These are phyloP conservation scores for Dorcus hopei DNA, from an alignment of 2,888 invertebrate genomes.

Conservation along the genomic window DNA sequence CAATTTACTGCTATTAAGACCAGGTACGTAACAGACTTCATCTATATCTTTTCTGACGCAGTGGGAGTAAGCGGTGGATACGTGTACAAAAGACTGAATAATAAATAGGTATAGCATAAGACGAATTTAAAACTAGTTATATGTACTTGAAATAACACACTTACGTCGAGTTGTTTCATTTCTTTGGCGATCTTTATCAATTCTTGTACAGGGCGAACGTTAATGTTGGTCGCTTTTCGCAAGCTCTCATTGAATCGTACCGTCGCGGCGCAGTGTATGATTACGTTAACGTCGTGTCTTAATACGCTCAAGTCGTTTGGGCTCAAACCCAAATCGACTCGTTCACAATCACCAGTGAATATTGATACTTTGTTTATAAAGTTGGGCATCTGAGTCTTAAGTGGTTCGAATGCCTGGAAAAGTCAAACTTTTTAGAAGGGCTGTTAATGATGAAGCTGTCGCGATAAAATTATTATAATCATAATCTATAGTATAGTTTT, in stretches of 20 bases:
- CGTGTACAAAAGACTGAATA: slow-evolving; percentile 66
- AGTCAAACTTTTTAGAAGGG: background rate
- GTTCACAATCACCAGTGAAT: slow-evolving; percentile 53
- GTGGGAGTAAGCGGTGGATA: slow-evolving; percentile 80
- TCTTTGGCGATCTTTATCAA: slow-evolving; percentile 36
- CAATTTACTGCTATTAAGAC: slow-evolving; percentile 51
- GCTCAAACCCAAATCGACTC: slow-evolving; percentile 76
- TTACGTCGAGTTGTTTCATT: slow-evolving; percentile 43
- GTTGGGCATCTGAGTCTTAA: no score
- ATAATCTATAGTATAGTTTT: no score
- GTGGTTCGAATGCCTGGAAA: slow-evolving; percentile 2
- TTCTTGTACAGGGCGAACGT: slow-evolving; percentile 51
- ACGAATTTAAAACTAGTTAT: no score
- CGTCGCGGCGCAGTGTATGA: slow-evolving; percentile 73
- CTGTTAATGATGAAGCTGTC: no score
- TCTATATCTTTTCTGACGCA: slow-evolving; percentile 62
- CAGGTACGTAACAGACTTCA: slow-evolving; percentile 64
- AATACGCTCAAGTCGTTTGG: slow-evolving; percentile 55
- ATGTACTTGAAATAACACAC: background rate
- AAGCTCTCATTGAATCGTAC: slow-evolving; percentile 67
- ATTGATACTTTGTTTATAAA: no score
- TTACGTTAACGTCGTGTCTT: slow-evolving; percentile 57
- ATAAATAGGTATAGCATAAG: background rate
- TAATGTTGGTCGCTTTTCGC: slow-evolving; percentile 60
- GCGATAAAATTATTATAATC: no score